Base-by-base conservation (phyloP, 2,888 invertebrate genomes). In the Morinoia aosen region DNA sequence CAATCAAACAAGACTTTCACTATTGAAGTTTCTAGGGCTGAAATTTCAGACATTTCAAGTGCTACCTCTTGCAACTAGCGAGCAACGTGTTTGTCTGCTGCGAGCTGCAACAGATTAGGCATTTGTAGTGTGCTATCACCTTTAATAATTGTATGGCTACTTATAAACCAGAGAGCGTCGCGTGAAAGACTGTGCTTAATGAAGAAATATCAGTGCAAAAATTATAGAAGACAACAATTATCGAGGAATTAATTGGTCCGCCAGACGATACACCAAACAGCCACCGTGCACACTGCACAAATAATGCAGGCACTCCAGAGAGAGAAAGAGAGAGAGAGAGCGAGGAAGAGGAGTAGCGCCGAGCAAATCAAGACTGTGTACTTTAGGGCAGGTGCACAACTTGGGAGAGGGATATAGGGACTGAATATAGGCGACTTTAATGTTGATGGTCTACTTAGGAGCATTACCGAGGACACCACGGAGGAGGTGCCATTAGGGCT, bases 361-460 rank as follows among this genome's bases (percentile, higher is more conserved):
- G 76, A 76, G 76, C 25, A 76, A 76, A 76, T 76, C 25, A 76
- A 76, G 48, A 4, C 76, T 10, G 33, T 25, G 25, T 76, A 90
- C 90, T 90, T 39, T 90, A 90, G 40, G 19, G 90, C 48, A 90
- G 40, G 16, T 48, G 40, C 10, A 90, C 25, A 40, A 90, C 25
- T 48, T 90, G 90, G 40, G 40, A 90, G 90, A 48, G 25, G 25
- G 14, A 90, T 48, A 90, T 90, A 90, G 48, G 8, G 90, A 48
- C 48, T 90, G 40, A 40, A 90, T 25, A 14, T 48, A 48, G 16
- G 90, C 40, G 90, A 90, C 90, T 90, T 90, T 90, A 90, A 90
- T 90, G 90, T 90, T 90, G 90, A 90, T 90, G 90, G 90, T 90
- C 90, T 90, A 90, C 90, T 90, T 90, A 90, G 40, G 40, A 90